These are phyloP conservation scores for Heliconius erato DNA, from an alignment of 2,888 invertebrate species.

Conservation along the genomic window DNA sequence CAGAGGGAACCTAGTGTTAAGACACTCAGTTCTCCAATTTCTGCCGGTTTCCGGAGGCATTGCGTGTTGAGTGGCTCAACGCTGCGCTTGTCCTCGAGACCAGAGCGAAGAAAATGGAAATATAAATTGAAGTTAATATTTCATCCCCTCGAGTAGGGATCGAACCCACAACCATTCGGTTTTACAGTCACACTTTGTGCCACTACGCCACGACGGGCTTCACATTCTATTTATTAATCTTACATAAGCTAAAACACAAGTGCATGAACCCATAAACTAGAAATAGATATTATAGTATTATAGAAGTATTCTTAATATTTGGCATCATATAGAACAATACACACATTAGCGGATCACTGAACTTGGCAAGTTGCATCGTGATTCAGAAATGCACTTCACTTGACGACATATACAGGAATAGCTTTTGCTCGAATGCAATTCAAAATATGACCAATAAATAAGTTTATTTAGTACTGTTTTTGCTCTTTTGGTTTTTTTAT, in stretches of 20 bases:
- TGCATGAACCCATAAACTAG: constrained; percentile 67
- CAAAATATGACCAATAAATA: constrained; percentile 26
- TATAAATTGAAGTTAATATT: too few species aligned
- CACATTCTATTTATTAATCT: constrained; percentile 8
- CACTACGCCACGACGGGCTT: too few species aligned
- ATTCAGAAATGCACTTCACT: constrained; percentile 51
- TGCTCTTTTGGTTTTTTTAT: neutral
- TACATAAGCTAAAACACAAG: constrained; percentile 46
- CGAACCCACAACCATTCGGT: too few species aligned
- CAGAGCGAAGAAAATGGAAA: too few species aligned
- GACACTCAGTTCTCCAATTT: too few species aligned
- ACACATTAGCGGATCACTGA: constrained; percentile 65
- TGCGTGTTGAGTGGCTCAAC: too few species aligned
- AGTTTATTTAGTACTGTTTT: constrained; percentile 21
- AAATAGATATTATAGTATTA: constrained; percentile 59
- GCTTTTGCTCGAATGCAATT: constrained; percentile 18
- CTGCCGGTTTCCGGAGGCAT: too few species aligned
- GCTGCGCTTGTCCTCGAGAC: too few species aligned
- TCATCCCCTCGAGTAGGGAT: too few species aligned
- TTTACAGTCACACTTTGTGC: too few species aligned
- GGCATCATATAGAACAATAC: constrained; percentile 45
- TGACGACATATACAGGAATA: constrained; percentile 41
- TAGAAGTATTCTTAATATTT: constrained; percentile 49
- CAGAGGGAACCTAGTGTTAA: too few species aligned
- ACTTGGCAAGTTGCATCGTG: constrained; percentile 66